phyloP scores from a whole-genome alignment of 1,140 invertebrate species.

The Rhizoglyphus robini region DNA sequence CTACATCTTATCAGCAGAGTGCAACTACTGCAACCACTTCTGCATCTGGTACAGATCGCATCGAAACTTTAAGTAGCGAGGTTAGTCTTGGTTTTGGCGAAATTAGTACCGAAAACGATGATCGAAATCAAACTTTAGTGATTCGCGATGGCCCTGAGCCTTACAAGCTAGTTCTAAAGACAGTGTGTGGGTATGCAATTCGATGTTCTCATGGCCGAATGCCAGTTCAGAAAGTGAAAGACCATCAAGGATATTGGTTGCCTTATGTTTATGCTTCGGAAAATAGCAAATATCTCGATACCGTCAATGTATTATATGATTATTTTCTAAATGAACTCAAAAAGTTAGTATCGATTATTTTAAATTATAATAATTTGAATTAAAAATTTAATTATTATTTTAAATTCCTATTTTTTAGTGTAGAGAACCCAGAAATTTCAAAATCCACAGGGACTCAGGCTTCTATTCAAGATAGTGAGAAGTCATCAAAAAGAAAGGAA shows the following conservation, averaged over 20 bases:
- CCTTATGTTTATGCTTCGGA: background rate
- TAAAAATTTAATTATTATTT: background rate
- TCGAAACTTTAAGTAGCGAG: background rate
- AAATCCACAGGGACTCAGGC: background rate
- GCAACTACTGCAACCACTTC: no score
- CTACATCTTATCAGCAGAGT: no score
- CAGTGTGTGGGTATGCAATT: background rate
- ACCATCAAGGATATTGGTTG: slow-evolving; percentile 7
- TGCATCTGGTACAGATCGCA: background rate
- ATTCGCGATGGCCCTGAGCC: slow-evolving; percentile 6
- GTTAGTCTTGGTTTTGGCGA: slow-evolving; percentile 5
- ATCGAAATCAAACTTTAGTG: background rate
- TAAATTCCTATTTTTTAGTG: background rate
- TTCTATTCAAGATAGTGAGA: background rate
- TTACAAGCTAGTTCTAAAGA: background rate
- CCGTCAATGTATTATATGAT: background rate
- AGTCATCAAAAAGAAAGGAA: slow-evolving; percentile 2
- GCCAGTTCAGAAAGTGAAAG: background rate
- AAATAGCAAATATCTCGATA: background rate
- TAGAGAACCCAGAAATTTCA: background rate
- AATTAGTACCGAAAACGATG: background rate
- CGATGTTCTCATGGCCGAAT: slow-evolving; percentile 9
- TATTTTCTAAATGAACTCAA: background rate
- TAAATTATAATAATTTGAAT: background rate
- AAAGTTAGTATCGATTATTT: background rate